Base-by-base conservation (phyloP, 2,888 invertebrate genomes). In the Volucella inanis region DNA sequence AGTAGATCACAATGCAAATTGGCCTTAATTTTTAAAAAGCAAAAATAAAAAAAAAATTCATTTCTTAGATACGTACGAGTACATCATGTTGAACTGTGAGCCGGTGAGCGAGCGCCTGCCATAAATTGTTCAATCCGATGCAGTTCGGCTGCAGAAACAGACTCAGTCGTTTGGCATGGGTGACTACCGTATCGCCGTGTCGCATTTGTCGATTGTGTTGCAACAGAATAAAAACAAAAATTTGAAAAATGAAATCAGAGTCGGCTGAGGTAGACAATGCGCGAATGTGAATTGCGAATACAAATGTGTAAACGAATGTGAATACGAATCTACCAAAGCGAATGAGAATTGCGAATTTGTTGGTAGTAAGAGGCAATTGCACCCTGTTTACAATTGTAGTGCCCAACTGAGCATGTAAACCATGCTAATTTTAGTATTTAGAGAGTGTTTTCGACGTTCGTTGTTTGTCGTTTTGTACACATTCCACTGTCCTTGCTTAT, bases 361-460 rank as follows among this genome's bases (percentile, higher is more conserved):
- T 31, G 2, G 31, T 31, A 31, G 31, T 31, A 31, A 22, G 61
- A 70, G 61, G 71, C 64, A 67, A 84, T 75, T 79, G 79, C 75
- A 74, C 74, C 71, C 65, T 52, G 75, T 31, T 31, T 31, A 31
- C 31, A 31, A 31, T 31, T 78, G 64, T 68, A 75, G 70, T 68
- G 76, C 62, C 62, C 71, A 76, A 80, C 80, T 67, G 80, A 80
- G 84, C 84, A 76, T 80, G 76, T 76, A 80, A 85, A 85, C 47
- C 71, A 85, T 76, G 84, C 80, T 76, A 85, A 85, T 85, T 85
- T 80, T 85, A 85, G 80, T 85, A 80, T 62, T 76, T 71, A 75
- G 71, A 65, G 74, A 71, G 71, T 84, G 70, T 70, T 84, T 75
- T 79, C 22, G 47, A 31, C 31, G 76, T 68, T 70, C 47, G 55